Evolutionary conservation across 2,888 invertebrate species (phyloP).

Genomic region (Crocallis elinguaria): DNA sequence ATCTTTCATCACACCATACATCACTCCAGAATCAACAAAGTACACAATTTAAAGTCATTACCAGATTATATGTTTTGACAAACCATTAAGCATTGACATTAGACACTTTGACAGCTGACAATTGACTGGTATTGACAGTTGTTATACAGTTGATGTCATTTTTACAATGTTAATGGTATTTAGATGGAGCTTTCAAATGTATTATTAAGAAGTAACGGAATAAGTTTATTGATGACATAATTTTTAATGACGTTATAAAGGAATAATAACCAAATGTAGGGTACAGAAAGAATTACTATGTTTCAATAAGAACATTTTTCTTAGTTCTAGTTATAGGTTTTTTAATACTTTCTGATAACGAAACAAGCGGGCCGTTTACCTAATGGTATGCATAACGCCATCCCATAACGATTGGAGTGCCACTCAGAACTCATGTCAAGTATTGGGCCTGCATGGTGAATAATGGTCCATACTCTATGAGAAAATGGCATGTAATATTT

Average conservation of each 20-base stretch:
- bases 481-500: too few relatives aligned
- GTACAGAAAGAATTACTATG: neutral
- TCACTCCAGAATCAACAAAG: slow-evolving; percentile 57
- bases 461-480: too few relatives aligned
- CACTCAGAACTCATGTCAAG: too few relatives aligned
- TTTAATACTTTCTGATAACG: too few relatives aligned
- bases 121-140: slow-evolving; percentile 68
- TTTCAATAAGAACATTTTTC: neutral
- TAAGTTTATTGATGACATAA: slow-evolving; percentile 40
- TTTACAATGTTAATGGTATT: slow-evolving; percentile 63
- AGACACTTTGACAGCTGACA: slow-evolving; percentile 60
- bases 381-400: too few relatives aligned
- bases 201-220: too few relatives aligned
- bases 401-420: too few relatives aligned
- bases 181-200: slow-evolving; percentile 54
- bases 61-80: slow-evolving; percentile 80
- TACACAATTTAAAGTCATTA: slow-evolving; percentile 65
- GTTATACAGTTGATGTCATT: slow-evolving; percentile 74
- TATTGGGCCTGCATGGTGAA: too few relatives aligned
- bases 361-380: too few relatives aligned
- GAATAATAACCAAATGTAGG: neutral
- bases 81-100: slow-evolving; percentile 67
- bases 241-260: slow-evolving; percentile 21
- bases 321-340: too few relatives aligned
- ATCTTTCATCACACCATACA: slow-evolving; percentile 71